These are phyloP conservation scores for Sebastes aleutianus DNA, from an alignment of 2,797 vertebrate species.

Conservation along the genomic window DNA sequence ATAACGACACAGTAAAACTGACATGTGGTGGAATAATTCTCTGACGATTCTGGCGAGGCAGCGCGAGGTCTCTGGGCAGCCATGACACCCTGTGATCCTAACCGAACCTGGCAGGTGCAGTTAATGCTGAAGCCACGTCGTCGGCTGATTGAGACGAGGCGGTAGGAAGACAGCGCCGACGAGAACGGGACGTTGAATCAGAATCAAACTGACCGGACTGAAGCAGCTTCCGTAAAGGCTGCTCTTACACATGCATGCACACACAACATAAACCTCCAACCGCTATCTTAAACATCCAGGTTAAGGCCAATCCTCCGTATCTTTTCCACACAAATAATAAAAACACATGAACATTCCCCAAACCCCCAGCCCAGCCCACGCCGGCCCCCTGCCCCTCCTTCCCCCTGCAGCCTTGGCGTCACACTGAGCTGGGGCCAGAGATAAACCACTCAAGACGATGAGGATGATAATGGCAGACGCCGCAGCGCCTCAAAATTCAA, in stretches of 20 bases:
- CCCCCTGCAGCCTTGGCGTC: slow-evolving; percentile 74
- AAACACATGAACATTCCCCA: slow-evolving; percentile 45
- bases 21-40: slow-evolving; percentile 75
- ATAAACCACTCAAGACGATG: slow-evolving; percentile 84
- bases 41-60: slow-evolving; percentile 53
- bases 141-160: slow-evolving; percentile 60
- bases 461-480: slow-evolving; percentile 83
- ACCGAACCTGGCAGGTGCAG: slow-evolving; percentile 76
- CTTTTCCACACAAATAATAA: slow-evolving; percentile 29
- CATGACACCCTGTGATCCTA: slow-evolving; percentile 74
- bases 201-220: slow-evolving; percentile 33
- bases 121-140: slow-evolving; percentile 66
- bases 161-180: slow-evolving; percentile 26
- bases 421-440: slow-evolving; percentile 74
- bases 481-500: slow-evolving; percentile 84
- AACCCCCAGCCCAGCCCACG: slow-evolving; percentile 1
- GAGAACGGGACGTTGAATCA: slow-evolving; percentile 56
- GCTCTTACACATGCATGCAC: not conserved
- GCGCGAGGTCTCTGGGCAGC: slow-evolving; percentile 63
- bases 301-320: slow-evolving; percentile 9
- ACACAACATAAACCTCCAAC: not conserved
- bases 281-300: slow-evolving; percentile 24
- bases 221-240: slow-evolving; percentile 8
- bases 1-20: slow-evolving; percentile 67
- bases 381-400: slow-evolving; percentile 34